Conservation (phyloP, 2,888 invertebrate species). For the Ichneumoninae sp. region DNA sequence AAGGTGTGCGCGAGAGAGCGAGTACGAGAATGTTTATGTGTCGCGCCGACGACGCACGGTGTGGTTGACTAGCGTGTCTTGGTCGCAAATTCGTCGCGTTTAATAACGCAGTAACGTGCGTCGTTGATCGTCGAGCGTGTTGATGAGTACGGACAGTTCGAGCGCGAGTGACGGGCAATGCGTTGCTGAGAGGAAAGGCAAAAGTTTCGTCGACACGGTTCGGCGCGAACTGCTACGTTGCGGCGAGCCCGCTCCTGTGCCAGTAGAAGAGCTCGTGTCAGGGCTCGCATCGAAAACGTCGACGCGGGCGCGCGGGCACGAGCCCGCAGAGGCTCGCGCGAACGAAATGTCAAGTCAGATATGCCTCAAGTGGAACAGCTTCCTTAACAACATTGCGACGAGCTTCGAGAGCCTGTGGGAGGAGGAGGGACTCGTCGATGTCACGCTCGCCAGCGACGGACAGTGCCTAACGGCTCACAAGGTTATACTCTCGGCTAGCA, state of each 20-base stretch:
- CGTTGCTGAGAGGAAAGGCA: neutral
- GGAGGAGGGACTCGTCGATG: constrained; percentile 89
- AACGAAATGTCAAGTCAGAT: constrained; percentile 86
- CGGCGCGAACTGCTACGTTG: neutral
- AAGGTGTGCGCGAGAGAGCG: constrained; percentile 52
- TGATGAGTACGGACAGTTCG: neutral
- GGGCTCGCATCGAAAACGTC: neutral
- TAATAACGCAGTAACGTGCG: constrained; percentile 27
- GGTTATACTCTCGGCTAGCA: constrained; percentile 89
- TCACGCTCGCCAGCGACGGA: constrained; percentile 89
- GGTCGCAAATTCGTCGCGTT: constrained; percentile 61
- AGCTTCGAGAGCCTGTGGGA: constrained; percentile 88
- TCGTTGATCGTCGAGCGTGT: neutral
- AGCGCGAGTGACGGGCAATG: neutral
- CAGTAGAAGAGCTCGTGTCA: neutral
- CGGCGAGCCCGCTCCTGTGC: neutral
- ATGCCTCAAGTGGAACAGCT: constrained; percentile 90
- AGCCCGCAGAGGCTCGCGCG: constrained; percentile 12
- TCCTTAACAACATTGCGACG: constrained; percentile 87
- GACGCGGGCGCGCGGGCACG: constrained; percentile 37
- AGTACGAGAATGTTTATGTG: constrained; percentile 73
- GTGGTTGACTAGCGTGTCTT: constrained; percentile 37
- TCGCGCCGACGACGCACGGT: neutral
- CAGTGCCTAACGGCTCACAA: constrained; percentile 89
- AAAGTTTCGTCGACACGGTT: neutral